Percentiles rank a stretch among this genome's conserved stretches.
Conservation (phyloP, 2,888 invertebrate genomes). For the Seladonia tumulorum region DNA sequence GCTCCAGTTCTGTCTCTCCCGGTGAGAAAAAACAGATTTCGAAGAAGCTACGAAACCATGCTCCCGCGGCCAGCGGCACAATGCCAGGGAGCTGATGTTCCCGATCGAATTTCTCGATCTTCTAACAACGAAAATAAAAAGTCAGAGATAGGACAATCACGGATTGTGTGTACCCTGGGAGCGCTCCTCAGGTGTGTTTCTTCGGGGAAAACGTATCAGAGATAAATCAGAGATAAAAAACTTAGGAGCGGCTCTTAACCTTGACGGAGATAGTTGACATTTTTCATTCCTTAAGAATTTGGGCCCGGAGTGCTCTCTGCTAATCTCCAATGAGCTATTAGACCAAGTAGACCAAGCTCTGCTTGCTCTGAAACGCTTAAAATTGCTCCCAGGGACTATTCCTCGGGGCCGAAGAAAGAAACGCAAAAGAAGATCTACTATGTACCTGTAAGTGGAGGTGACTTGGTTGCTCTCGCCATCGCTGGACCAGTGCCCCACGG, state of each 20-base stretch:
- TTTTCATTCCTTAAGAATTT: neutral
- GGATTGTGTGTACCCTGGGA: neutral
- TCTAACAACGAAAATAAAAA: neutral
- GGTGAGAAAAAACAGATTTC: conserved; percentile 32
- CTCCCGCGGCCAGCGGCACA: neutral
- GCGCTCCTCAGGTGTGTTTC: neutral
- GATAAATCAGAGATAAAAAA: neutral
- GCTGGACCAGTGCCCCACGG: neutral
- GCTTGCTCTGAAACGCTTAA: neutral
- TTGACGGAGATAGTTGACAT: neutral
- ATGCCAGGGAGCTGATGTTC: neutral
- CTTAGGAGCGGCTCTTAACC: neutral
- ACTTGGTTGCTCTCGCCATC: neutral
- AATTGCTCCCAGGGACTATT: neutral
- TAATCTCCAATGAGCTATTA: neutral
- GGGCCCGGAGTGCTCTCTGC: neutral
- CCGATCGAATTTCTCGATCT: neutral
- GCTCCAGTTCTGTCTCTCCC: conserved; percentile 46
- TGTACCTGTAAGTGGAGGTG: neutral
- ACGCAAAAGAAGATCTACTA: neutral
- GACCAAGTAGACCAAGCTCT: accelerated
- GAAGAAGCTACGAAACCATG: conserved; percentile 17
- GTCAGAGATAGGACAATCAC: neutral
- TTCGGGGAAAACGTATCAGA: neutral
- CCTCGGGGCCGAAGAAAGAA: neutral